Percentiles rank a stretch among this genome's conserved stretches.
These are phyloP conservation scores for Campopleginae sp. DNA, from an alignment of 2,888 invertebrate species.

Conservation along the genomic window DNA sequence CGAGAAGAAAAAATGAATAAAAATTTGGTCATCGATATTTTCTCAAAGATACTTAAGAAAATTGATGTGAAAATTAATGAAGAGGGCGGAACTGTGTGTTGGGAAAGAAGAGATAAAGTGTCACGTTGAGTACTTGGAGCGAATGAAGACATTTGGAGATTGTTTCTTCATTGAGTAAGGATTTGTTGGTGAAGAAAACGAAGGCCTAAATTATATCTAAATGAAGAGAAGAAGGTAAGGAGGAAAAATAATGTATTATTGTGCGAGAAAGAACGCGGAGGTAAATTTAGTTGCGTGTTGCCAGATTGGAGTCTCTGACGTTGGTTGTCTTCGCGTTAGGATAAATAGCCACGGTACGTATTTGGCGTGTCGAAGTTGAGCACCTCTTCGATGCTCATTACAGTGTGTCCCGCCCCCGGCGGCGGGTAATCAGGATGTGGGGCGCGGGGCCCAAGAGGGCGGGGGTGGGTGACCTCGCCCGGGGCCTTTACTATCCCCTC, in stretches of 20 bases:
- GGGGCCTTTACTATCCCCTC: constrained; percentile 80
- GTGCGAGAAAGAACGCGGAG: neutral
- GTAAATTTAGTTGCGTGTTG: constrained; percentile 42
- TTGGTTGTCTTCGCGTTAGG: constrained; percentile 50
- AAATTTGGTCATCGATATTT: neutral
- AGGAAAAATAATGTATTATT: constrained; percentile 6
- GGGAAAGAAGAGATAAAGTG: neutral
- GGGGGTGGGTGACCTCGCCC: constrained; percentile 84
- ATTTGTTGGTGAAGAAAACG: neutral
- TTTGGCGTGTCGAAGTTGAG: constrained; percentile 78
- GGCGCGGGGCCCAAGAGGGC: constrained; percentile 73
- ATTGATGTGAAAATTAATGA: neutral
- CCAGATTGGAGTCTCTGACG: constrained; percentile 1
- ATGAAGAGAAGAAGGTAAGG: neutral
- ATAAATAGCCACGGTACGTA: constrained; percentile 66
- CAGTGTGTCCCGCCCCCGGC: constrained; percentile 83
- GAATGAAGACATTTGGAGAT: neutral
- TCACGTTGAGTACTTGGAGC: neutral
- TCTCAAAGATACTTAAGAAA: neutral
- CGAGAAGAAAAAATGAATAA: neutral
- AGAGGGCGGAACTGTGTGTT: neutral
- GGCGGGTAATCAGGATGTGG: constrained; percentile 82
- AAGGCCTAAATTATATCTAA: neutral
- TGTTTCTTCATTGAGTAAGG: neutral
- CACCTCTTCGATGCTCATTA: constrained; percentile 83